phyloP scores from a whole-genome alignment of 2,113 vertebrate genomes.

The Trochalopteron elliotii region DNA sequence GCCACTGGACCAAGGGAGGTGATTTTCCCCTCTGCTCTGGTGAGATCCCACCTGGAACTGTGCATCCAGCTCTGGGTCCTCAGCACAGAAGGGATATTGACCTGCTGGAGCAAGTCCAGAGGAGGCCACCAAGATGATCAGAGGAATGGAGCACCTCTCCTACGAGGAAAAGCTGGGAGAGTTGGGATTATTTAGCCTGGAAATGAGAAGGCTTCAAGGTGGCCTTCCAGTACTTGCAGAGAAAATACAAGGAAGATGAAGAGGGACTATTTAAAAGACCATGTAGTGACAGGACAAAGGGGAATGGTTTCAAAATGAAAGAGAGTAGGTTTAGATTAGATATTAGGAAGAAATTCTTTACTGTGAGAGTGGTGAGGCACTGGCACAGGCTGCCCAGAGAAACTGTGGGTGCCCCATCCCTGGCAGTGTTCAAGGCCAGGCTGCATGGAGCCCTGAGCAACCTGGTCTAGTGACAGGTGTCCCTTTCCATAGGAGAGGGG shows the following conservation, averaged over 20 bases:
- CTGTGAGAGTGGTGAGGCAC: not conserved
- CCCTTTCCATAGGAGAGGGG: not conserved
- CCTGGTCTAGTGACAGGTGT: not conserved
- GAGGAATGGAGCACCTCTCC: not conserved
- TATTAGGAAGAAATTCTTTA: not conserved
- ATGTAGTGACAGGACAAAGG: not conserved
- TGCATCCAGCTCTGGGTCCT: not conserved
- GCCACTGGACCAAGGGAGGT: not conserved
- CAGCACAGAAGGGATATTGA: not conserved
- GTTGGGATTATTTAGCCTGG: not conserved
- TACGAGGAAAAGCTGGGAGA: not conserved
- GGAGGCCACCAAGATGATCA: not conserved
- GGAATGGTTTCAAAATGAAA: not conserved
- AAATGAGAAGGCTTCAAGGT: not conserved
- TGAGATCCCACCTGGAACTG: not conserved
- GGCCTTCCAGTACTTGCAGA: not conserved
- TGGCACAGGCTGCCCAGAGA: not conserved
- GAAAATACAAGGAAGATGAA: not conserved
- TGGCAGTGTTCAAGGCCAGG: not conserved
- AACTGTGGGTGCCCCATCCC: fast-evolving
- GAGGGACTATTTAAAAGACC: not conserved
- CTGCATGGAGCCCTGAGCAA: not conserved
- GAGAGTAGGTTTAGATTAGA: not conserved
- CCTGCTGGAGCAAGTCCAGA: not conserved
- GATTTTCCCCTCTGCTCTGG: not conserved